A percentile compares a stretch with the other conserved stretches of the same genome.
These are phyloP conservation scores for Cataglyphis livida DNA, from an alignment of 2,888 invertebrate species.

Conservation along the genomic window DNA sequence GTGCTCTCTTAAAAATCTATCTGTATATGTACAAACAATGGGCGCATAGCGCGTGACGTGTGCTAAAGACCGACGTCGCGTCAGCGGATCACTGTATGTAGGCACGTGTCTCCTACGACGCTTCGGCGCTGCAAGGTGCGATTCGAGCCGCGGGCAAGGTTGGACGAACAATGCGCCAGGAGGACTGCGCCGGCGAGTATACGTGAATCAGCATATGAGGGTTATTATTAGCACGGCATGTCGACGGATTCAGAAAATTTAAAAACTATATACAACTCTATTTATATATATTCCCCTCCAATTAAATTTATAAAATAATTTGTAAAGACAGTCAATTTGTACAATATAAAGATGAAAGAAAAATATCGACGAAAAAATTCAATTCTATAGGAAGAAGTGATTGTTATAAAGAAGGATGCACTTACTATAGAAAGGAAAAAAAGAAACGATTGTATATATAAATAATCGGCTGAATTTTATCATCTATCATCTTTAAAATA, in stretches of 20 bases:
- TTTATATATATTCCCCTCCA: not conserved
- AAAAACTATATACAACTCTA: not conserved
- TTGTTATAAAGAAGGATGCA: not conserved
- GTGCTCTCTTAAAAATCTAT: conserved; percentile 77
- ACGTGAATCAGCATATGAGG: conserved; percentile 9
- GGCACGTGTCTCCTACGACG: conserved; percentile 19
- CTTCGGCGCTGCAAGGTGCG: conserved; percentile 21
- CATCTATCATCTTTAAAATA: conserved; percentile 7
- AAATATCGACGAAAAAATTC: not conserved
- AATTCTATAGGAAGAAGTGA: not conserved
- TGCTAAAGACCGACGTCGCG: conserved; percentile 27
- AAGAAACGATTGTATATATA: not conserved
- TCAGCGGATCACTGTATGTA: conserved; percentile 15
- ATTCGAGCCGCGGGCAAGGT: conserved; percentile 43
- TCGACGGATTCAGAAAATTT: not conserved
- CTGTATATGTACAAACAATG: conserved; percentile 80
- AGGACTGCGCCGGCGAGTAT: not conserved
- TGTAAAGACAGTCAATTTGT: not conserved
- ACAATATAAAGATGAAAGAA: not conserved
- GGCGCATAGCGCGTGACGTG: conserved; percentile 46
- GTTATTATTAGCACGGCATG: not conserved
- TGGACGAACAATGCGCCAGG: conserved; percentile 3
- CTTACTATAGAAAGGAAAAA: not conserved
- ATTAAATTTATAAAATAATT: not conserved
- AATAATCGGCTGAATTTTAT: conserved; percentile 1